A percentile compares a stretch with the other conserved stretches of the same genome.
Evolutionary conservation across 2,888 invertebrate genomes (phyloP).

Genomic region (Achlya flavicornis): DNA sequence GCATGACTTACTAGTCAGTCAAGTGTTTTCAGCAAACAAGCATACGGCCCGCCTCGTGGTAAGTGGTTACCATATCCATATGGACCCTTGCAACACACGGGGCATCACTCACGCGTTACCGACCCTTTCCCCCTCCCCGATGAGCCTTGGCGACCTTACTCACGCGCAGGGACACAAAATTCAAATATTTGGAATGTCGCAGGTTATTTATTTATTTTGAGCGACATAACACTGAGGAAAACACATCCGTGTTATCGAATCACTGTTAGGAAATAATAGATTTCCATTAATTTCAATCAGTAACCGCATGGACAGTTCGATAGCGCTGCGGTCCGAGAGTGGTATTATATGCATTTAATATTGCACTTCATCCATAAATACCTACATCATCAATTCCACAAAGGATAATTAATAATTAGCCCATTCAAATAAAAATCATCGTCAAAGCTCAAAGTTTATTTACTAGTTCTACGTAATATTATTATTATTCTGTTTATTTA

Average conservation of each 20-base stretch:
- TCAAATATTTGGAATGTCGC: too few species aligned
- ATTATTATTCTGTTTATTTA: too few species aligned
- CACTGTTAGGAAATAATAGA: neutral
- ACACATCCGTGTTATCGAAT: neutral
- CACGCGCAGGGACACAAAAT: too few species aligned
- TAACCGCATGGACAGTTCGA: neutral
- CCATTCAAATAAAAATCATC: neutral
- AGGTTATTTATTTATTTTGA: too few species aligned
- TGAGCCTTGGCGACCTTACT: too few species aligned
- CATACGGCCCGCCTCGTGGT: too few species aligned
- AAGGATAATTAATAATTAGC: neutral
- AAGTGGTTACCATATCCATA: too few species aligned
- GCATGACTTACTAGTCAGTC: too few species aligned
- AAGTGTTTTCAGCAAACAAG: too few species aligned
- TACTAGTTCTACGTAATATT: neutral
- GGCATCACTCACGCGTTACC: too few species aligned
- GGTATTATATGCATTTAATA: neutral
- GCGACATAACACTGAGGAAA: neutral
- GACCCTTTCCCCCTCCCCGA: too few species aligned
- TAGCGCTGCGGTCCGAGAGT: neutral
- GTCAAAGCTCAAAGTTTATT: neutral
- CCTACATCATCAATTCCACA: neutral
- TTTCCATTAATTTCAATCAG: constrained; percentile 5
- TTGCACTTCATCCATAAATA: neutral
- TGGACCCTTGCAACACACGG: too few species aligned